These are phyloP conservation scores for Zoanthus solanderi DNA, from an alignment of 92 coral and sea anemone species.

Conservation along the genomic window DNA sequence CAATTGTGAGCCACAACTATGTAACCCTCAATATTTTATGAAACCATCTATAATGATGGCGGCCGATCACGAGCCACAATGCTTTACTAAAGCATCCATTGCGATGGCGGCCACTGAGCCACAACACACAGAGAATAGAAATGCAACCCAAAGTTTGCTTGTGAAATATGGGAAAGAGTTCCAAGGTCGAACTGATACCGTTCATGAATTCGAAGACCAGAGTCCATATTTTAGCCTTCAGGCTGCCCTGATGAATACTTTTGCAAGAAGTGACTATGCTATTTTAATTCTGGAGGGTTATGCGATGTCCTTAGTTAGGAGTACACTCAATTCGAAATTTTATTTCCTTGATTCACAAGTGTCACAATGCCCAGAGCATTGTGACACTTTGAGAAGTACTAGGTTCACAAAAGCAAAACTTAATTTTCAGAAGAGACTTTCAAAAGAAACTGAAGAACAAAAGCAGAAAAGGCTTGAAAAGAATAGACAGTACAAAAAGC, in stretches of 20 bases:
- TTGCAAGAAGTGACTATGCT: slow-evolving; percentile 18
- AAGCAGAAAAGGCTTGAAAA: slow-evolving; percentile 6
- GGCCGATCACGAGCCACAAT: slow-evolving; percentile 18
- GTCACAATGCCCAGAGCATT: not conserved
- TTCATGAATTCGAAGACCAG: slow-evolving; percentile 12
- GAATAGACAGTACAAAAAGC: slow-evolving; percentile 4
- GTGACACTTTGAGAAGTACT: not conserved
- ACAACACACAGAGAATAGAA: not conserved
- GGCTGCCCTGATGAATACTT: slow-evolving; percentile 14
- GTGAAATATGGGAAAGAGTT: slow-evolving; percentile 18
- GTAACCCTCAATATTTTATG: slow-evolving; percentile 5
- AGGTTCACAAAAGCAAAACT: not conserved
- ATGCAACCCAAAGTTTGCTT: not conserved
- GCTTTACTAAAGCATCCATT: slow-evolving; percentile 17
- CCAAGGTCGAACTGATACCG: slow-evolving; percentile 2
- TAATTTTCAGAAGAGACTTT: not conserved
- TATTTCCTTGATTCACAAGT: not conserved
- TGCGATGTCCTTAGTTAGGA: slow-evolving; percentile 13
- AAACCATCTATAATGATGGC: slow-evolving; percentile 15
- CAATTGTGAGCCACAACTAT: slow-evolving; percentile 1
- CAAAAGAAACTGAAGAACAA: not conserved
- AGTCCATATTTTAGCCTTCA: slow-evolving; percentile 21
- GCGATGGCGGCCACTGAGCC: slow-evolving; percentile 32
- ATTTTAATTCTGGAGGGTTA: slow-evolving; percentile 12
- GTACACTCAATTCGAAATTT: not conserved